phyloP scores from a whole-genome alignment of 2,797 vertebrate species.

The Danionella dracula region DNA sequence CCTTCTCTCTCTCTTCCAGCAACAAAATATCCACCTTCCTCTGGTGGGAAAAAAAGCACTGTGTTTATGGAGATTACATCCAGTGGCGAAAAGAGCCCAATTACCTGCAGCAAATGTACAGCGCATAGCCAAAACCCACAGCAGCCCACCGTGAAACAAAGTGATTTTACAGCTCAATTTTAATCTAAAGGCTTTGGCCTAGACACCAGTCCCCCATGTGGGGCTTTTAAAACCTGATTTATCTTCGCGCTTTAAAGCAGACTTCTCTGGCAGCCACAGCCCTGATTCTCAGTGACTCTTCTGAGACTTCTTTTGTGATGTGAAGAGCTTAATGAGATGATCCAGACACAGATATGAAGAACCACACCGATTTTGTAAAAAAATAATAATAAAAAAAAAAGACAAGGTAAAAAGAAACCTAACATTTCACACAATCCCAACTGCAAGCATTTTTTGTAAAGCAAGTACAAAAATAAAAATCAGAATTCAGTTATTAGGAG shows the following conservation, averaged over 20 bases:
- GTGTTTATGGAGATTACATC: conserved; percentile 54
- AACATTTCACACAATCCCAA: too few relatives aligned
- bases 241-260: conserved; percentile 59
- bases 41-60: conserved; percentile 29
- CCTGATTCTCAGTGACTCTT: conserved; percentile 47
- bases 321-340: conserved; percentile 48
- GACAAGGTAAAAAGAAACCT: too few relatives aligned
- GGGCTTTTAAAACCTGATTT: conserved; percentile 68
- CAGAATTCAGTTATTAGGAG: too few relatives aligned
- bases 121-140: conserved; percentile 44
- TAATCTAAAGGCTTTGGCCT: conserved; percentile 62
- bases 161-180: conserved; percentile 64
- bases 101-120: conserved; percentile 62
- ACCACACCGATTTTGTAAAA: not conserved
- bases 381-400: too few relatives aligned
- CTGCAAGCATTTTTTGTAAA: too few relatives aligned
- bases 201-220: conserved; percentile 50
- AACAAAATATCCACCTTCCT: conserved; percentile 10
- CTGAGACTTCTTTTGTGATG: conserved; percentile 33
- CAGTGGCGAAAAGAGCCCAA: conserved; percentile 51
- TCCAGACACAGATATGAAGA: conserved; percentile 32
- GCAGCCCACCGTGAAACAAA: conserved; percentile 62
- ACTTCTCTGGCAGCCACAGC: conserved; percentile 49
- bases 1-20: conserved; percentile 43
- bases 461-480: too few relatives aligned